These are phyloP conservation scores for Drosophila buzzatii DNA, from an alignment of 2,888 invertebrate genomes.

Conservation along the genomic window DNA sequence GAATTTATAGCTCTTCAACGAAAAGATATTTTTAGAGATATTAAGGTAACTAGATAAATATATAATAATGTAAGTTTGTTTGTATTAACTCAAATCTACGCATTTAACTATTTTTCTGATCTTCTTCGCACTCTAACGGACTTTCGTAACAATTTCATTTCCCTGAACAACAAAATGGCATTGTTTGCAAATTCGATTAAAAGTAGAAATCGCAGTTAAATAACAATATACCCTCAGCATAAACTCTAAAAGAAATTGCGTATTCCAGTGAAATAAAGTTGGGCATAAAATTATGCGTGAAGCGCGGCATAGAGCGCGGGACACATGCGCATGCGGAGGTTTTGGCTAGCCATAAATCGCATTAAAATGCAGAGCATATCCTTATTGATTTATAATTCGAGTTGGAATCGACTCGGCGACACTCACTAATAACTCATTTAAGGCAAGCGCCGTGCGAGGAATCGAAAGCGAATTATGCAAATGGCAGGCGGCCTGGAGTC, in stretches of 20 bases:
- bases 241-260: conserved; percentile 32
- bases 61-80: not conserved
- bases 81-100: not conserved
- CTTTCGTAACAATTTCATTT: not conserved
- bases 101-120: not conserved
- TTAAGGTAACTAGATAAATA: not conserved
- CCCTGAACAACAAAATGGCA: not conserved
- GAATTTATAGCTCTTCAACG: too few relatives aligned
- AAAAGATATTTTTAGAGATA: not conserved
- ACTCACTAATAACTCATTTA: conserved; percentile 83
- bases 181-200: not conserved
- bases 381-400: conserved; percentile 82
- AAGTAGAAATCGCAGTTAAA: not conserved
- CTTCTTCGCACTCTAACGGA: not conserved
- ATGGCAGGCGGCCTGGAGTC: conserved; percentile 33
- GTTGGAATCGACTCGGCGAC: conserved; percentile 76
- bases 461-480: conserved; percentile 84
- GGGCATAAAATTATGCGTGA: conserved; percentile 69
- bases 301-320: not conserved
- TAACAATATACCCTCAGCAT: conserved; percentile 3
- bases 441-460: conserved; percentile 74
- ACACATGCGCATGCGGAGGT: conserved; percentile 7
- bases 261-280: conserved; percentile 46
- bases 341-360: conserved; percentile 56
- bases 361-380: conserved; percentile 77